phyloP scores from a whole-genome alignment of 2,888 invertebrate species.

The Ellobium chinense region DNA sequence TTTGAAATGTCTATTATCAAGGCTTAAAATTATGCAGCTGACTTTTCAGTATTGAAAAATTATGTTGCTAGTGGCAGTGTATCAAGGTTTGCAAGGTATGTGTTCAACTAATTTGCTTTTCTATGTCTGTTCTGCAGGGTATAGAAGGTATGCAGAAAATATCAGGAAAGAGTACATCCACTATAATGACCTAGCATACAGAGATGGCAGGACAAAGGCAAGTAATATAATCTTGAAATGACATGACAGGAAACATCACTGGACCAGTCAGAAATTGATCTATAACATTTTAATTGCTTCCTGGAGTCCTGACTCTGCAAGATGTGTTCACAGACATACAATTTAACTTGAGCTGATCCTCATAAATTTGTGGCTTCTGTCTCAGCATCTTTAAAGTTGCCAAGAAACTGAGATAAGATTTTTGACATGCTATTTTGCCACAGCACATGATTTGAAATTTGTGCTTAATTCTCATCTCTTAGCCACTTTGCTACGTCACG shows the following conservation, averaged over 20 bases:
- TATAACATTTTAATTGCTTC: background rate
- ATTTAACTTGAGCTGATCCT: no score
- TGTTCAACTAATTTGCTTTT: background rate
- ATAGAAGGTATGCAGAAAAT: conserved; percentile 55
- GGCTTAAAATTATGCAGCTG: background rate
- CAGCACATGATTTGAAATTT: no score
- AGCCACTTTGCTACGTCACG: no score
- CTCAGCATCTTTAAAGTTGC: no score
- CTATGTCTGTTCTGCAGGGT: no score
- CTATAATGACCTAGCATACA: conserved; percentile 51
- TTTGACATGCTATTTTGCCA: no score
- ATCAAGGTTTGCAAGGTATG: background rate
- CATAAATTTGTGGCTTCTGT: no score
- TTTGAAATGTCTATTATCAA: no score
- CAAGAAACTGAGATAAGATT: no score
- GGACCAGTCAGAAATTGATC: background rate
- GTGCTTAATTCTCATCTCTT: no score
- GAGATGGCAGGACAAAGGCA: conserved; percentile 55
- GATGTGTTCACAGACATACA: no score
- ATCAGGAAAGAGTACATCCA: conserved; percentile 62
- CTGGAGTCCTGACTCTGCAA: no score
- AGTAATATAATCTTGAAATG: background rate
- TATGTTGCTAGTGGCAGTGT: background rate
- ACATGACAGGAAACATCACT: background rate
- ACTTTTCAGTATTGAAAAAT: background rate